Evolutionary conservation across 2,888 invertebrate genomes (phyloP), one percentile per base, ranked within the genome.

Genomic region (Limnephilus rhombicus): DNA sequence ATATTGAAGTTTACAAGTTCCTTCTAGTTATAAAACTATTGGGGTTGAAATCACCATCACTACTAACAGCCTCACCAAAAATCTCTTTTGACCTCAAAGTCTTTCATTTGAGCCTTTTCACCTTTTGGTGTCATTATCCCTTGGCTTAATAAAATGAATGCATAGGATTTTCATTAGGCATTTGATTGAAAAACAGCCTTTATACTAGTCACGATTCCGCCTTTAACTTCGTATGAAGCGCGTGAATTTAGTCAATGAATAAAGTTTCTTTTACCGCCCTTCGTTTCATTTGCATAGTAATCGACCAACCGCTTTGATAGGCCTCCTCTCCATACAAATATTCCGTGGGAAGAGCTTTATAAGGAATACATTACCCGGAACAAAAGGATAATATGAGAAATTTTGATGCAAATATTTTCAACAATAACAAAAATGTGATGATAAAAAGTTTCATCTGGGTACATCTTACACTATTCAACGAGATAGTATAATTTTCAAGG

Each of bases 231-330:
- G 34, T 31, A 31, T 82, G 82, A 41, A 85, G 37, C 34, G 41
- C 24, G 85, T 45, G 85, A 85, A 34, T 85, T n/a, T 85, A 85
- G 37, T 85, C 85, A 37, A 85, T 85, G 41, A 85, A 85, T 85
- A 85, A 85, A 85, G 85, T 85, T 85, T 85, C 85, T 85, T 85
- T 41, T n/a, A 85, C 85, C 12, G n/a, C 85, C 45, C 82, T 86
- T 90, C 90, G 81, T 87, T 90, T 90, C 80, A 92, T 92, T 92
- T 90, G 90, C 92, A 92, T 92, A 92, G 90, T 90, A 90, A 92
- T 92, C 90, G 90, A 82, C 41, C 81, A 49, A 81, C 49, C 80
- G 88, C 88, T 85, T n/a, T 41, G 85, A 31, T 82, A 34, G 31
- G 34, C 31, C 34, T 31, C 18, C 18, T 82, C 82, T 82, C 31